Conservation (phyloP, 2,797 vertebrate genomes). For the Pogonophryne albipinna region DNA sequence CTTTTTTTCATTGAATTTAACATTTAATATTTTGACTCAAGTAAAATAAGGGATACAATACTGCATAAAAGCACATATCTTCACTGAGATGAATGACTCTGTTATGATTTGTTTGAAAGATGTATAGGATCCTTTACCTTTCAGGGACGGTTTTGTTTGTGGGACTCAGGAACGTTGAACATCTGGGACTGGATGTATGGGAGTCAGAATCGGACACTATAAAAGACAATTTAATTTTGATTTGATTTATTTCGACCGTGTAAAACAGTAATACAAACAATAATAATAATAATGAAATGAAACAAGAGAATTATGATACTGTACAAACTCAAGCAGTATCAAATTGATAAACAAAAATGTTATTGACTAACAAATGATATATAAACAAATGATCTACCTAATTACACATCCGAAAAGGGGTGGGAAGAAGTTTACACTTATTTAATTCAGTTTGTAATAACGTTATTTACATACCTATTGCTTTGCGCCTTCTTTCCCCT, state of each 20-base stretch:
- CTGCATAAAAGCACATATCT: neutral
- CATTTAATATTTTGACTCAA: neutral
- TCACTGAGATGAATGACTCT: neutral
- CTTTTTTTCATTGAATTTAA: too few relatives aligned
- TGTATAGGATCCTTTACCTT: conserved; percentile 73
- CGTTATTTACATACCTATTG: conserved; percentile 59
- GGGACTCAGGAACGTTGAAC: conserved; percentile 82
- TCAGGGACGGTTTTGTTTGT: conserved; percentile 79
- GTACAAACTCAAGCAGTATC: too few relatives aligned
- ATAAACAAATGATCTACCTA: too few relatives aligned
- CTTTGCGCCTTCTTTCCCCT: conserved; percentile 42
- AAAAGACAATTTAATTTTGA: conserved; percentile 28
- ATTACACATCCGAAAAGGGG: too few relatives aligned
- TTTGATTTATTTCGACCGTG: too few relatives aligned
- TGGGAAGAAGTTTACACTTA: too few relatives aligned
- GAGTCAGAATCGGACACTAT: conserved; percentile 69
- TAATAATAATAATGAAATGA: too few relatives aligned
- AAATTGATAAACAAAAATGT: too few relatives aligned
- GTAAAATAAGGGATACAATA: neutral
- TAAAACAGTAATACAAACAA: conserved; percentile 1
- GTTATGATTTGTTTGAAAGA: neutral
- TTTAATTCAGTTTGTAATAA: neutral
- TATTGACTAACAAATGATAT: too few relatives aligned
- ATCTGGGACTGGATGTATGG: conserved; percentile 66
- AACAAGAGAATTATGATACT: too few relatives aligned